A percentile compares a stretch with the other conserved stretches of the same genome.
Evolutionary conservation across 2,888 invertebrate genomes (phyloP).

Genomic region (Campopleginae sp.): DNA sequence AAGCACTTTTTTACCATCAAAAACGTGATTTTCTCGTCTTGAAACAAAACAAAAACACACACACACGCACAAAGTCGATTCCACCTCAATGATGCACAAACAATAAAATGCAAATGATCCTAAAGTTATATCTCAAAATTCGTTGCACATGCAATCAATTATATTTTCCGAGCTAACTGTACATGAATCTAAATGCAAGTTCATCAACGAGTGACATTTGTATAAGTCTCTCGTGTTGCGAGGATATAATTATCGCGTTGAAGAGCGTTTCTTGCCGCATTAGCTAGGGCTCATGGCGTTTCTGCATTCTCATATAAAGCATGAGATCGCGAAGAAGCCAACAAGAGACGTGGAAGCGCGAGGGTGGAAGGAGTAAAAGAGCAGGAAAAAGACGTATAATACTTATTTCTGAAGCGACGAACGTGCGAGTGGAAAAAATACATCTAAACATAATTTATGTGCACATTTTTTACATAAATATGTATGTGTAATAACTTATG

Average conservation of each 20-base stretch:
- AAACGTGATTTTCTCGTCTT: background rate
- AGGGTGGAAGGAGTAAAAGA: background rate
- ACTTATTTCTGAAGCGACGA: conserved; percentile 30
- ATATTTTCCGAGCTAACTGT: conserved; percentile 11
- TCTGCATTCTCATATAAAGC: conserved; percentile 35
- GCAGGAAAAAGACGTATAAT: conserved; percentile 4
- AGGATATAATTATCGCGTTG: conserved; percentile 61
- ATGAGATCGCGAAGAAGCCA: conserved; percentile 24
- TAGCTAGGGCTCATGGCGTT: conserved; percentile 30
- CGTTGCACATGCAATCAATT: background rate
- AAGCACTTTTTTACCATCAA: background rate
- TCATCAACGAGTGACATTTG: conserved; percentile 51
- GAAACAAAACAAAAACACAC: background rate
- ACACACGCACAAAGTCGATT: too few species aligned
- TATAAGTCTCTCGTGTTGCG: conserved; percentile 39
- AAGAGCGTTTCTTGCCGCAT: conserved; percentile 51
- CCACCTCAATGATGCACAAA: background rate
- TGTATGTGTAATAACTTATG: background rate
- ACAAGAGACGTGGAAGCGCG: background rate
- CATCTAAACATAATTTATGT: conserved; percentile 33
- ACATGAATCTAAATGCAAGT: conserved; percentile 48
- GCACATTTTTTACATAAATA: conserved; percentile 34
- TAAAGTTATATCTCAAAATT: background rate
- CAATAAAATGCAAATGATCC: background rate
- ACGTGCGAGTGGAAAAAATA: conserved; percentile 36